phyloP scores from a whole-genome alignment of 2,113 vertebrate species.

The Cariama cristata region DNA sequence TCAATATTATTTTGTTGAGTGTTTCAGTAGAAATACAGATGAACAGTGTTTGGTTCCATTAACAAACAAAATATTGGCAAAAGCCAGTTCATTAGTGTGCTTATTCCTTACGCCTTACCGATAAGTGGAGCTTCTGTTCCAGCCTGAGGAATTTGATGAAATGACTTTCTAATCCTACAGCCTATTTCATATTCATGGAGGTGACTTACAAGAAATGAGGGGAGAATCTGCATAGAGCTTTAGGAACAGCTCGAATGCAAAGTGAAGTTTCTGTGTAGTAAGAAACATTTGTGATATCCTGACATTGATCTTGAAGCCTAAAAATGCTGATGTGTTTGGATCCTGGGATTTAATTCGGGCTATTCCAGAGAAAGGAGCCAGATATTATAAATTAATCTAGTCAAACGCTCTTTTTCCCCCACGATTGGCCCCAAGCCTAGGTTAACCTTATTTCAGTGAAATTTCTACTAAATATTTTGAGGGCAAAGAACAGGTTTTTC shows the following conservation, averaged over 20 bases:
- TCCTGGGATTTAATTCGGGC: not conserved
- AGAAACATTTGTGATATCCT: not conserved
- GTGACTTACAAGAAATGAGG: not conserved
- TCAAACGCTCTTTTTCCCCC: not conserved
- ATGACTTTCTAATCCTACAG: slow-evolving; percentile 23
- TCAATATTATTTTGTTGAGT: not conserved
- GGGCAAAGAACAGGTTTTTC: not conserved
- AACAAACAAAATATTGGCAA: not conserved
- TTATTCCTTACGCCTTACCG: not conserved
- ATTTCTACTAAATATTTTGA: not conserved
- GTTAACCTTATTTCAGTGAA: not conserved
- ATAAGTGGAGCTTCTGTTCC: not conserved
- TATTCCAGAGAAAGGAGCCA: not conserved
- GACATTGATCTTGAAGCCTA: not conserved
- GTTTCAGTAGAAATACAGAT: not conserved
- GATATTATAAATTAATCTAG: not conserved
- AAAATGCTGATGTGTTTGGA: not conserved
- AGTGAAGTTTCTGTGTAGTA: not conserved
- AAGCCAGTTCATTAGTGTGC: not conserved
- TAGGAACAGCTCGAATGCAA: not conserved
- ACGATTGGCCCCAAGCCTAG: not conserved
- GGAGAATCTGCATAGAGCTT: not conserved
- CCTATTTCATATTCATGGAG: slow-evolving; percentile 23
- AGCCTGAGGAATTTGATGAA: slow-evolving; percentile 7
- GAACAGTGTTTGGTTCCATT: not conserved